Base-by-base conservation (phyloP, 2,797 vertebrate species). In the Melanotaenia trifasciata region DNA sequence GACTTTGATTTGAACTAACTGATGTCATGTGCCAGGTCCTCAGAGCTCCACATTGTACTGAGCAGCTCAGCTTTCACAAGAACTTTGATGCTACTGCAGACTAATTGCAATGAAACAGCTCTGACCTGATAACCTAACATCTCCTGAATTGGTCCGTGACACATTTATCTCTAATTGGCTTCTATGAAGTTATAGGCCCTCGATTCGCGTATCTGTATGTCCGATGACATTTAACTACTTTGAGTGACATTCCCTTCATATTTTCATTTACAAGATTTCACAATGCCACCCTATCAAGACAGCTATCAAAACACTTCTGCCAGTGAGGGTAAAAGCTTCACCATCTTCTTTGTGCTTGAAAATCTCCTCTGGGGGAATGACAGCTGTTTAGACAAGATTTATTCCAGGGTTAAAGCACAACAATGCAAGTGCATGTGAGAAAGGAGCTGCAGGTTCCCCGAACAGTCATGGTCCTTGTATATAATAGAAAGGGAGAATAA, bases 81-180 rank as follows among this genome's bases (percentile, higher is more conserved):
- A 67, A 78, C 81, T 84, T 67, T 84, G 74, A 77, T 62, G 85
- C 57, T 12, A 13, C 30, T 0, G 43, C 28, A 18, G 45, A 38
- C 77, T 94, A 94, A 94, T 92, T 94, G 87, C 89, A 74, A 26
- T 69, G 84, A 91, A 91, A 89, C 68, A 51, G 67, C 90, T 84
- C 79, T 84, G 84, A 84, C 81, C 89, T 69, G 87, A 85, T 90
- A 90, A 90, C 86, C 83, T 20, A 60, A 84, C 74, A 66, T 73
- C 69, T 87, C 64, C 67, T 33, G 26, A 69, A 86, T 86, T 79
- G 73, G 66, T 87, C 77, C 24, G 5, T 78, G 79, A 72, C 84
- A 79, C 80, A 90, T 92, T 91, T 89, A 85, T 90, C 84, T 90
- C 80, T 91, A 92, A 92, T 93, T 92, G 90, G 85, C 84, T 72